A percentile compares a stretch with the other conserved stretches of the same genome.
phyloP scores from a whole-genome alignment of 1,140 invertebrate genomes.

The Parapsyche elsis region DNA sequence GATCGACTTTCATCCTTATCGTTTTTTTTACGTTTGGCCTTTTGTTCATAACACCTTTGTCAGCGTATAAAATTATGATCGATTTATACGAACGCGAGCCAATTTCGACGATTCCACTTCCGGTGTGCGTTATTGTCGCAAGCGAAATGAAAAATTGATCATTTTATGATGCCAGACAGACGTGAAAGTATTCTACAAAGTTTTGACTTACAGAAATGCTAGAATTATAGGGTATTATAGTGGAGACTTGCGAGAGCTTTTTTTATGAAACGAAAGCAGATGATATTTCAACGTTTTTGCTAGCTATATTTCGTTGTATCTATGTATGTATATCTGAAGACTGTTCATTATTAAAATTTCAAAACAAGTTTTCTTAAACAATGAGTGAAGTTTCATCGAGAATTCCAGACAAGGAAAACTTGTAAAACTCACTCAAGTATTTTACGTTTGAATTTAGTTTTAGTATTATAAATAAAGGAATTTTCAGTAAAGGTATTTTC shows the following conservation, averaged over 20 bases:
- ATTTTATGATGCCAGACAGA: neutral
- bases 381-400: neutral
- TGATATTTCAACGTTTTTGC: too few species aligned
- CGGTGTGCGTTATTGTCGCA: neutral
- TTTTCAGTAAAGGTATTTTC: too few species aligned
- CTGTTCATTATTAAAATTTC: constrained; percentile 12
- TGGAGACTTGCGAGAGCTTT: too few species aligned
- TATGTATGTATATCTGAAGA: too few species aligned
- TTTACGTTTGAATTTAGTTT: constrained; percentile 1
- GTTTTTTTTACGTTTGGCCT: neutral
- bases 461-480: neutral
- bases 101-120: constrained; percentile 8
- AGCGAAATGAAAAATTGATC: constrained; percentile 36
- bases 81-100: constrained; percentile 43
- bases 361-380: neutral
- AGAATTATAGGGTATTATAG: neutral
- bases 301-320: too few species aligned
- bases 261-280: too few species aligned
- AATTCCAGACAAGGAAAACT: neutral
- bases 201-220: neutral
- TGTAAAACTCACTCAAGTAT: neutral
- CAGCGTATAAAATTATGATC: constrained; percentile 43
- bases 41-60: constrained; percentile 37
- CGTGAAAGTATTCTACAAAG: neutral
- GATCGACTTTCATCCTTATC: constrained; percentile 10